Conservation (phyloP, 1,140 invertebrate genomes). For the Caenorhabditis tropicalis region DNA sequence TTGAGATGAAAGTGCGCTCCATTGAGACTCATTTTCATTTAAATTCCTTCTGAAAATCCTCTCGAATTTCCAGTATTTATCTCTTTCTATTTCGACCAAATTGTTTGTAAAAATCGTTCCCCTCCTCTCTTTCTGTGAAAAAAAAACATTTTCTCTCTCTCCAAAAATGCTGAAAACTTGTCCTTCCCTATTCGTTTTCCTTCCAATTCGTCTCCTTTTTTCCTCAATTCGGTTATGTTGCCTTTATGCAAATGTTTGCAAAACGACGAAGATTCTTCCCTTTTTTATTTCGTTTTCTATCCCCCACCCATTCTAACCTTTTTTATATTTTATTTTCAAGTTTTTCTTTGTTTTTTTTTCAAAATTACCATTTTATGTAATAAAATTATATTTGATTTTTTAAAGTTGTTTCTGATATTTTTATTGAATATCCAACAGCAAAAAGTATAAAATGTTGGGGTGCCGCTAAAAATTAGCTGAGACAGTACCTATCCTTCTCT, state of each 20-base stretch:
- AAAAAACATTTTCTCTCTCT: not conserved
- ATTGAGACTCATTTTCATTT: not conserved
- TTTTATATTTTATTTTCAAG: not conserved
- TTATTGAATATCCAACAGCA: too few relatives aligned
- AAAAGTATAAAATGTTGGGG: too few relatives aligned
- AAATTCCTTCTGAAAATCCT: not conserved
- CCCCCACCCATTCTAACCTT: not conserved
- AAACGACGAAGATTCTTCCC: constrained; percentile 1
- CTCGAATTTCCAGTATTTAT: constrained; percentile 13
- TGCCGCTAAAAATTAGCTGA: too few relatives aligned
- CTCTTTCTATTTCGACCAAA: constrained; percentile 31
- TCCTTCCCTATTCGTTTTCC: not conserved
- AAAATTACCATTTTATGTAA: constrained; percentile 21
- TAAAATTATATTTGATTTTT: constrained; percentile 5
- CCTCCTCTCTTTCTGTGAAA: not conserved
- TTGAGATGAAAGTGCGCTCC: too few relatives aligned
- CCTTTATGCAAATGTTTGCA: constrained; percentile 43
- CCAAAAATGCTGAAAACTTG: not conserved
- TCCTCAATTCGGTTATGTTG: constrained; percentile 42
- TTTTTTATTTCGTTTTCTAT: not conserved
- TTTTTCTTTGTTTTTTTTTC: not conserved
- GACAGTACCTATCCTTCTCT: too few relatives aligned
- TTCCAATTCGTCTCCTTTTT: not conserved
- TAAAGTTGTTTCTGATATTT: not conserved
- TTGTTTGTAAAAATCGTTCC: constrained; percentile 26